Conservation (phyloP, 2,888 invertebrate species). For the Andrena praecox region DNA sequence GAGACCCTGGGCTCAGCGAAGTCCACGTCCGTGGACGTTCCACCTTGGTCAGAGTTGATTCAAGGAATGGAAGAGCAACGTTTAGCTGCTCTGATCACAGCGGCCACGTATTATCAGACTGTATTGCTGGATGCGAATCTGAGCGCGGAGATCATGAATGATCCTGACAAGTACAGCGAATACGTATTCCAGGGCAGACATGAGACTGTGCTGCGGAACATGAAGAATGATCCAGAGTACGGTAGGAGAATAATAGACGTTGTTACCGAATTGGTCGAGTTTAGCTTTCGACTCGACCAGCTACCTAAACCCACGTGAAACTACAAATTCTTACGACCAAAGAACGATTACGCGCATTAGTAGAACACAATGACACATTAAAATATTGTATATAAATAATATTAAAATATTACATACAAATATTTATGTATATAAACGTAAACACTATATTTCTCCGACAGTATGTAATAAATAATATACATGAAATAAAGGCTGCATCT, state of each 20-base stretch:
- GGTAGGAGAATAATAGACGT: slow-evolving; percentile 71
- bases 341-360: too few relatives aligned
- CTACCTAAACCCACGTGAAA: slow-evolving; percentile 70
- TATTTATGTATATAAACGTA: slow-evolving; percentile 9
- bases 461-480: slow-evolving; percentile 28
- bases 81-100: slow-evolving; percentile 75
- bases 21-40: slow-evolving; percentile 36
- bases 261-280: slow-evolving; percentile 74
- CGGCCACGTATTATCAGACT: slow-evolving; percentile 77
- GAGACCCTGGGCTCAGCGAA: slow-evolving; percentile 61
- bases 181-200: slow-evolving; percentile 70
- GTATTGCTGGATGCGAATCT: slow-evolving; percentile 75
- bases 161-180: slow-evolving; percentile 56
- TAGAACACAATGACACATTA: too few relatives aligned
- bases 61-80: slow-evolving; percentile 78
- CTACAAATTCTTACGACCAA: too few relatives aligned
- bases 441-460: slow-evolving; percentile 8
- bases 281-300: slow-evolving; percentile 66
- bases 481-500: not conserved
- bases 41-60: slow-evolving; percentile 75
- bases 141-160: slow-evolving; percentile 68
- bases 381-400: not conserved
- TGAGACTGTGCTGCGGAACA: slow-evolving; percentile 68
- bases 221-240: slow-evolving; percentile 74
- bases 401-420: slow-evolving; percentile 7